These are phyloP conservation scores for Temnothorax longispinosus DNA, from an alignment of 1,140 invertebrate genomes.

Conservation along the genomic window DNA sequence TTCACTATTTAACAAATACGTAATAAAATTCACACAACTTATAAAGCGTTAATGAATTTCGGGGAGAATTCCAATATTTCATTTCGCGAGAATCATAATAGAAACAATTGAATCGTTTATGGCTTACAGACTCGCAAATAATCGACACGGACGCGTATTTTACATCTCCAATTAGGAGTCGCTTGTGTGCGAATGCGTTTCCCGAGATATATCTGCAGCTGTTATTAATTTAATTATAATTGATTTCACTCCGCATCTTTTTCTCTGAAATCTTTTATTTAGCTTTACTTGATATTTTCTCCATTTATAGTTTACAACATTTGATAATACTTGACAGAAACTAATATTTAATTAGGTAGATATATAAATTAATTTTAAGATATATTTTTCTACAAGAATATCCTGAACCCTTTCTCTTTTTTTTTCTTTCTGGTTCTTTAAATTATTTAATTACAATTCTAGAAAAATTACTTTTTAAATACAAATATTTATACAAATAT, in stretches of 20 bases:
- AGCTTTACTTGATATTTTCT: not conserved
- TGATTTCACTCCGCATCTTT: not conserved
- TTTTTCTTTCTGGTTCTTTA: not conserved
- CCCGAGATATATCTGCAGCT: not conserved
- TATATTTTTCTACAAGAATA: not conserved
- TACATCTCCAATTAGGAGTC: constrained; percentile 30
- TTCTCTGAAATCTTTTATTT: not conserved
- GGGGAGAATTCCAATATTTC: constrained; percentile 15
- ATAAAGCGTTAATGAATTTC: constrained; percentile 28
- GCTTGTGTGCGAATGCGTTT: not conserved
- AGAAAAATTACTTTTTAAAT: not conserved
- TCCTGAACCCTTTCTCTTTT: not conserved
- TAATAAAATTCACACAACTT: constrained; percentile 37
- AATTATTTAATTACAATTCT: not conserved
- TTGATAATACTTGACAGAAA: not conserved
- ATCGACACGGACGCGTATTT: not conserved
- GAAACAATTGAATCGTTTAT: constrained; percentile 27
- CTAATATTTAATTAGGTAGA: not conserved
- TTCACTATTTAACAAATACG: constrained; percentile 8
- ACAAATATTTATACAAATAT: not conserved
- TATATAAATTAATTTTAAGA: not conserved
- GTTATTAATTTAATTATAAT: constrained; percentile 33
- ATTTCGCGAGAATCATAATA: constrained; percentile 14
- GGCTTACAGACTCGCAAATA: constrained; percentile 20
- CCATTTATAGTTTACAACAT: not conserved